These are phyloP conservation scores for Gobio gobio DNA, from an alignment of 2,113 vertebrate species.

Conservation along the genomic window DNA sequence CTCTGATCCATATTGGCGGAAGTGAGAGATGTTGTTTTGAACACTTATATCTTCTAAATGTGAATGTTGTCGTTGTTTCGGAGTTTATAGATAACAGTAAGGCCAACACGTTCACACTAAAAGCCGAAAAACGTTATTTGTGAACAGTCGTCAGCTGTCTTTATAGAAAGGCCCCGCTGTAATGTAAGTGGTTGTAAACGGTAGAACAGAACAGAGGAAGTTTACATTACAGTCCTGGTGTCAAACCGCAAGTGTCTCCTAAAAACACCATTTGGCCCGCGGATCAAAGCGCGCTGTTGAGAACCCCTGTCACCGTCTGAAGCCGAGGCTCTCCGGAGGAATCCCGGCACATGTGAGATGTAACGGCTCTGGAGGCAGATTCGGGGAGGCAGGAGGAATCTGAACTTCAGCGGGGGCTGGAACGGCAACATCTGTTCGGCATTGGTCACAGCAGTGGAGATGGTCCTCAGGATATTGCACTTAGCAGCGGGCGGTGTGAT, in stretches of 20 bases:
- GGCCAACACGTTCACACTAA: too few relatives aligned
- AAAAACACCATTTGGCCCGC: constrained; percentile 62
- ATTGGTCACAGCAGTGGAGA: constrained; percentile 63
- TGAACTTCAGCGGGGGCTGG: constrained; percentile 49
- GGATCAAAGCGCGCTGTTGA: constrained; percentile 61
- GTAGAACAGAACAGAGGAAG: constrained; percentile 50
- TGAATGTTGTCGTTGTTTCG: too few relatives aligned
- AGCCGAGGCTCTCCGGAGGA: not conserved
- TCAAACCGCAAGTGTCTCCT: constrained; percentile 65
- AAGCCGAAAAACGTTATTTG: too few relatives aligned
- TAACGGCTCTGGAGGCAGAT: constrained; percentile 46
- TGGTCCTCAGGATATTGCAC: constrained; percentile 73
- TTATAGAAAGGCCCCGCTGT: not conserved
- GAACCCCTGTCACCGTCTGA: not conserved
- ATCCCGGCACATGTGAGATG: constrained; percentile 24
- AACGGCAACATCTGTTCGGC: constrained; percentile 70
- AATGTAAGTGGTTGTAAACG: not conserved
- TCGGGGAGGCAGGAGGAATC: constrained; percentile 54
- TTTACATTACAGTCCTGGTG: constrained; percentile 52
- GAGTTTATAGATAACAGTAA: too few relatives aligned
- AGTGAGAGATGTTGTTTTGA: too few relatives aligned
- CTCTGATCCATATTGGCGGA: too few relatives aligned
- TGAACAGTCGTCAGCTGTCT: not conserved
- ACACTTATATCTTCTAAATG: too few relatives aligned
- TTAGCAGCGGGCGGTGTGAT: constrained; percentile 62